phyloP scores from a whole-genome alignment of 2,113 vertebrate species.

The Corythoichthys intestinalis region DNA sequence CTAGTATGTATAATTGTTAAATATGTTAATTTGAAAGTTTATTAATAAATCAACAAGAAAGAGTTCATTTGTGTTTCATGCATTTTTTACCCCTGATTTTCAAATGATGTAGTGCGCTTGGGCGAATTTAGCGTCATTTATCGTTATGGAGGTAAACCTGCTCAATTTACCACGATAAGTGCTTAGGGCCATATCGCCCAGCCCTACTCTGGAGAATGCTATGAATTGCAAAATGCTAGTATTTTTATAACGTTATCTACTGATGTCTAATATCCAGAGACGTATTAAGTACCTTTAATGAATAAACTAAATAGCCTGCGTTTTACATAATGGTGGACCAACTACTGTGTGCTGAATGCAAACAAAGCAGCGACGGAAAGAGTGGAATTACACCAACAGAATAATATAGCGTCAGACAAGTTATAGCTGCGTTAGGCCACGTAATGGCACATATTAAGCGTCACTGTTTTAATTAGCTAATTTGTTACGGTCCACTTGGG shows the following conservation, averaged over 20 bases:
- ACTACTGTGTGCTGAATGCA: neutral
- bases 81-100: too few species aligned
- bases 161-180: too few species aligned
- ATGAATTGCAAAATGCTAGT: neutral
- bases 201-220: neutral
- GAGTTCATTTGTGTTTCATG: too few species aligned
- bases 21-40: too few species aligned
- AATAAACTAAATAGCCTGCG: neutral
- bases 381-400: neutral
- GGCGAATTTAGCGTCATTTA: too few species aligned
- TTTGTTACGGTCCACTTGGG: conserved; percentile 41
- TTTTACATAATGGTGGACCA: neutral
- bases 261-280: neutral
- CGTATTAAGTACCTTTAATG: neutral
- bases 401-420: conserved; percentile 1
- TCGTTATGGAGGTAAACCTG: too few species aligned
- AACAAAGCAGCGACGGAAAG: neutral
- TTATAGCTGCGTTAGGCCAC: neutral
- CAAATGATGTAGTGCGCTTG: too few species aligned
- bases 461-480: conserved; percentile 36
- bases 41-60: too few species aligned
- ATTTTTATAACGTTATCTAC: neutral
- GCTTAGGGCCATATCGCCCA: too few species aligned
- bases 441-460: conserved; percentile 37
- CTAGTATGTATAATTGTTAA: too few species aligned